Conservation (phyloP, 2,888 invertebrate species). For the Rhagonycha fulva region DNA sequence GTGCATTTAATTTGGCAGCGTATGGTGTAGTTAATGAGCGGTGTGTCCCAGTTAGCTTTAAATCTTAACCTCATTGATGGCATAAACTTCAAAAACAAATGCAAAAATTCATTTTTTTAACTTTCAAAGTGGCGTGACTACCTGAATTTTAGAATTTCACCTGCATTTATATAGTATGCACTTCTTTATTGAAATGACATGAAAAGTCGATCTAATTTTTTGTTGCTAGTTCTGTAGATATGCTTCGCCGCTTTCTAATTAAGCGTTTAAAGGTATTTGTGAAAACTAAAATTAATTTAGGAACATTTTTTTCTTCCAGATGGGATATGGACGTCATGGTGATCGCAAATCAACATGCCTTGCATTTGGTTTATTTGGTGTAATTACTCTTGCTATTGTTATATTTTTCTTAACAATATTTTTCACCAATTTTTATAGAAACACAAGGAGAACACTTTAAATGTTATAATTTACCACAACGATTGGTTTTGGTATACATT, state of each 20-base stretch:
- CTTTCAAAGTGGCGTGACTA: neutral
- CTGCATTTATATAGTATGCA: neutral
- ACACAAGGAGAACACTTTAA: neutral
- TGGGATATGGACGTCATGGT: constrained; percentile 1
- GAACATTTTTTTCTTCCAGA: neutral
- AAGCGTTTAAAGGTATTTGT: neutral
- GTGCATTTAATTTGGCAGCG: too few relatives aligned
- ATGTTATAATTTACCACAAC: neutral
- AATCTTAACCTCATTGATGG: neutral
- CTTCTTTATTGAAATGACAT: neutral
- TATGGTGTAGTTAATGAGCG: neutral
- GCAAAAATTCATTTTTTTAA: neutral
- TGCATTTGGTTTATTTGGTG: constrained; percentile 6
- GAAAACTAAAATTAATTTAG: neutral
- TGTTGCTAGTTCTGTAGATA: neutral
- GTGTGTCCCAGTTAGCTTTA: neutral
- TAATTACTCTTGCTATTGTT: neutral
- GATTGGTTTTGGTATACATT: neutral
- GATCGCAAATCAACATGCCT: neutral
- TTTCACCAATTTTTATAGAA: neutral
- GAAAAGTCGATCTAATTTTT: neutral
- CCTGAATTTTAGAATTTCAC: neutral
- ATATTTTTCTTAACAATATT: constrained; percentile 2
- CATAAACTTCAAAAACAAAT: neutral
- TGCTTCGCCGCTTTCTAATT: neutral